phyloP scores from a whole-genome alignment of 2,888 invertebrate species.

The Dicyrtomina minuta region DNA sequence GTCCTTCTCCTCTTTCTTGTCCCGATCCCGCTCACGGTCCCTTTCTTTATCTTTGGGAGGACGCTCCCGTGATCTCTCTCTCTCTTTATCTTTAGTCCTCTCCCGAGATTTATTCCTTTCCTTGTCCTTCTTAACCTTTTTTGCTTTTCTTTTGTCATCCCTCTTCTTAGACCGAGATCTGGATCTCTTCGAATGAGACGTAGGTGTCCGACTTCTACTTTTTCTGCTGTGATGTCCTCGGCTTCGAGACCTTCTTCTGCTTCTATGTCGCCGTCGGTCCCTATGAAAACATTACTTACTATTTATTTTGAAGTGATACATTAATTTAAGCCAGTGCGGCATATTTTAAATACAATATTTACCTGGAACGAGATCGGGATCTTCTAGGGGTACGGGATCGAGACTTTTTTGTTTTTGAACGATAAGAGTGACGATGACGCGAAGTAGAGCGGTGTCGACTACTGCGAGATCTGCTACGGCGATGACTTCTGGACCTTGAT shows the following conservation, averaged over 20 bases:
- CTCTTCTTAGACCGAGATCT: slow-evolving; percentile 63
- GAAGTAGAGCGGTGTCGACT: slow-evolving; percentile 53
- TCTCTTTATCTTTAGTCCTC: slow-evolving; percentile 41
- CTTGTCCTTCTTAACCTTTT: slow-evolving; percentile 47
- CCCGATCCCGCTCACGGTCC: slow-evolving; percentile 53
- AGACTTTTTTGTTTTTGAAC: slow-evolving; percentile 54
- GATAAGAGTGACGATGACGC: slow-evolving; percentile 35
- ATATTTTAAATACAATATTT: background rate
- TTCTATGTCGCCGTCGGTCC: slow-evolving; percentile 41
- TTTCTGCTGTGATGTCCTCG: slow-evolving; percentile 40
- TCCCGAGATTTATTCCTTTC: slow-evolving; percentile 49
- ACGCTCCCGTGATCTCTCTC: slow-evolving; percentile 18
- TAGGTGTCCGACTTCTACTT: slow-evolving; percentile 55
- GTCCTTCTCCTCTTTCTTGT: slow-evolving; percentile 42
- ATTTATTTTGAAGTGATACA: too few species aligned
- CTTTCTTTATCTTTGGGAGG: slow-evolving; percentile 41
- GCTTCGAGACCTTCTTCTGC: slow-evolving; percentile 45
- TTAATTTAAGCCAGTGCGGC: too few species aligned
- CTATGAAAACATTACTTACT: slow-evolving; percentile 24
- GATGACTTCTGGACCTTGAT: slow-evolving; percentile 59
- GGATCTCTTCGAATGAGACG: slow-evolving; percentile 66
- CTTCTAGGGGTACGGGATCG: slow-evolving; percentile 40
- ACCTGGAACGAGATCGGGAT: slow-evolving; percentile 55
- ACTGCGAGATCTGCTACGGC: slow-evolving; percentile 56
- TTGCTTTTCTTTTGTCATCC: slow-evolving; percentile 48